Evolutionary conservation across 2,113 vertebrate species (phyloP), one percentile per base, ranked within the genome.

Genomic region (Malurus melanocephalus): DNA sequence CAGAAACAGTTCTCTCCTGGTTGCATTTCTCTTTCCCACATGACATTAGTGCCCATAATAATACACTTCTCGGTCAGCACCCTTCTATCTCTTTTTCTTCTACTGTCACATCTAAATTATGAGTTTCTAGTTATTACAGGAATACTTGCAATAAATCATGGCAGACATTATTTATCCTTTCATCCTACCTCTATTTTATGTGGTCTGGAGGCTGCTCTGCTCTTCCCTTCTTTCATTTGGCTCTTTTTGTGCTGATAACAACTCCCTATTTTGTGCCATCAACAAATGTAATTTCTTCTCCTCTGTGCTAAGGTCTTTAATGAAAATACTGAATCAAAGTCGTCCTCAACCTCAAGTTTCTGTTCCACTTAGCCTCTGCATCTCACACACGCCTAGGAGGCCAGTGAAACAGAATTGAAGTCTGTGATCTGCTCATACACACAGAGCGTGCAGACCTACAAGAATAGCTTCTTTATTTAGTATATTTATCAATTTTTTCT

Each of bases 111-210:
- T 80, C 85, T 66, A 76, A 95, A 93, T 89, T 82, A 87, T 7
- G 8, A 92, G 74, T 52, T 93, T 90, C 79, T 66, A 90, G 71
- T 82, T 92, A 59, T 85, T 80, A 82, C 21, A 87, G 48, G 52
- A 85, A 93, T 82, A 80, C 45, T 52, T 76, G n/a, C 75, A 89
- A 93, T 95, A 92, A 93, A 77, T 62, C 56, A 68, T 91, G 84
- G 64, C 78, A 85, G 45, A 73, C 52, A 69, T 73, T 87, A 90
- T 52, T 95, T 93, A 90, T 90, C 87, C 20, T 94, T 87, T 93
- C 89, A 93, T 76, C 30, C 26, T 66, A 32, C n/a, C 56, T 89
- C 60, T 89, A 26, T 75, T 93, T 84, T 38, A 42, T 43, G 22
- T 42, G 23, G 27, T 81, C 57, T 49, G 42, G 42, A 94, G 77